Evolutionary conservation across 2,888 invertebrate genomes (phyloP).

Genomic region (Xylocampa areola): DNA sequence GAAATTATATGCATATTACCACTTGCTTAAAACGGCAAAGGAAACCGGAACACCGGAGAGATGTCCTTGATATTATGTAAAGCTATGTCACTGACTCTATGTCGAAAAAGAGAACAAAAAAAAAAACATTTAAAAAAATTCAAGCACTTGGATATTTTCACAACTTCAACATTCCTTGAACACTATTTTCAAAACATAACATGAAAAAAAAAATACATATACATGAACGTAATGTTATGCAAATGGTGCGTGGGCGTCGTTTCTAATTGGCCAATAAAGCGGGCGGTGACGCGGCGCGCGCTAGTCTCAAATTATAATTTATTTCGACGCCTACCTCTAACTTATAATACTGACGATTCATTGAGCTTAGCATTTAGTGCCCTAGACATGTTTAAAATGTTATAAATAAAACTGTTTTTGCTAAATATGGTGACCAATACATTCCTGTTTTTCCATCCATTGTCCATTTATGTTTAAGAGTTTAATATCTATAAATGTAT

Average conservation of each 20-base stretch:
- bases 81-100: too few species aligned
- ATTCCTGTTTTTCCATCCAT: too few species aligned
- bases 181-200: too few species aligned
- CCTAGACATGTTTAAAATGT: constrained; percentile 5
- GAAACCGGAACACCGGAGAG: too few species aligned
- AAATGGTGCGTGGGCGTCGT: constrained; percentile 71
- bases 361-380: constrained; percentile 21
- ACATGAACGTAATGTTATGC: constrained; percentile 67
- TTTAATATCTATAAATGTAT: too few species aligned
- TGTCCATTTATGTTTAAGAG: constrained; percentile 5
- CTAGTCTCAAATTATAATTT: constrained; percentile 54
- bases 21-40: too few species aligned
- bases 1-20: too few species aligned
- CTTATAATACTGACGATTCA: constrained; percentile 46
- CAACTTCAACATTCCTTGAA: too few species aligned
- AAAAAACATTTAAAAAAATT: too few species aligned
- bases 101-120: too few species aligned
- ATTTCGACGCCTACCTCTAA: constrained; percentile 38
- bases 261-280: constrained; percentile 76
- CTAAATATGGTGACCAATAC: constrained; percentile 2
- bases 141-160: too few species aligned
- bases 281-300: constrained; percentile 55
- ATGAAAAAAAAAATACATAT: neutral
- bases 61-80: too few species aligned
- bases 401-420: constrained; percentile 21